A percentile compares a stretch with the other conserved stretches of the same genome.
These are phyloP conservation scores for Pachymerium ferrugineum DNA, from an alignment of 2,888 invertebrate species.

Conservation along the genomic window DNA sequence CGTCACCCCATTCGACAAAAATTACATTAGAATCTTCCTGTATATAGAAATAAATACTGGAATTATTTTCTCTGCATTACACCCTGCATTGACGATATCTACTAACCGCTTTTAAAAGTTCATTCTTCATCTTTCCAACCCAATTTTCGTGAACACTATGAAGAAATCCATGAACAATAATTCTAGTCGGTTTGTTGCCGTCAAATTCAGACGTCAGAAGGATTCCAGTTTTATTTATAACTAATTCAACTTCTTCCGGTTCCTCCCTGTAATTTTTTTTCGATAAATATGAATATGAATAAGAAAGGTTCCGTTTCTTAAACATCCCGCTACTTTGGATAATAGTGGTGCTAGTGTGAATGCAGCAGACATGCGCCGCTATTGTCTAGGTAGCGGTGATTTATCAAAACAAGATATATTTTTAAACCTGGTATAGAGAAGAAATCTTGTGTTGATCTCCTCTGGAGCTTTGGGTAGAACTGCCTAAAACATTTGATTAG, in stretches of 20 bases:
- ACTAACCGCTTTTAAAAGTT: conserved; percentile 55
- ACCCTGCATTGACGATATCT: too few species aligned
- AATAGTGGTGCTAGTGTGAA: too few species aligned
- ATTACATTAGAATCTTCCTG: conserved; percentile 60
- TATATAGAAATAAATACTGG: conserved; percentile 23
- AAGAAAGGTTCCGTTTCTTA: too few species aligned
- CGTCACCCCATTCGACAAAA: conserved; percentile 60
- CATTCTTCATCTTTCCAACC: conserved; percentile 57
- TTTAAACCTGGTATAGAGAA: neutral
- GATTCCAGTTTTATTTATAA: neutral
- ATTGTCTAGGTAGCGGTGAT: neutral
- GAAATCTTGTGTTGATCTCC: conserved; percentile 3
- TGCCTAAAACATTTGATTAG: neutral
- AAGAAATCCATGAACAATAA: conserved; percentile 62
- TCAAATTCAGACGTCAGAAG: conserved; percentile 58
- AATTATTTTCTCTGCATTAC: conserved; percentile 34
- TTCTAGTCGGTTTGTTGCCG: conserved; percentile 53
- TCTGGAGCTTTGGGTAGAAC: neutral
- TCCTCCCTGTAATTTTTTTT: neutral
- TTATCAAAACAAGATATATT: neutral
- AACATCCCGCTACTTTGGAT: too few species aligned
- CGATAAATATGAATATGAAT: neutral
- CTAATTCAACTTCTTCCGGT: neutral
- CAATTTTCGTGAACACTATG: conserved; percentile 57
- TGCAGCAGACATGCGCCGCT: too few species aligned